Base-by-base conservation (phyloP, 1,140 invertebrate species). In the Drosophila pandora region DNA sequence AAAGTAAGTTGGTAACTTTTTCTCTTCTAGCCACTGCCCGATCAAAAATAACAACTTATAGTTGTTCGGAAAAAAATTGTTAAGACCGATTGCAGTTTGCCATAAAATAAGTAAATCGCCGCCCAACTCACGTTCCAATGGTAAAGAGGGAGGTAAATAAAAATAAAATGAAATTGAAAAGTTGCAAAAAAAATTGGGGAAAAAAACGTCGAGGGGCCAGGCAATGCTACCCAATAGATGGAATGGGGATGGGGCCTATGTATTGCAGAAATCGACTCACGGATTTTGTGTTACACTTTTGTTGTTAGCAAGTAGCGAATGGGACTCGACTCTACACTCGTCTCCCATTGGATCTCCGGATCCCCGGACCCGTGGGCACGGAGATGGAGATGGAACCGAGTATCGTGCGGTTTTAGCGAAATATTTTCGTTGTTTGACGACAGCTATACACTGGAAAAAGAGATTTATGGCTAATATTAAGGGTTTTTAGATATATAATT, bases 201-300 rank as follows among this genome's bases (percentile, higher is more conserved):
- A 43, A 43, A 69, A 75, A 58, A 47, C 56, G 72, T 60, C 37
- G 25, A 56, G 17, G 23, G 60, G 52, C 28, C 37, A 32, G 37
- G 34, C 58, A 54, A 60, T 60, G 34, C 49, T 55, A 60, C 50
- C 49, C 56, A 47, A 64, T 70, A 60, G 57, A 22, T 41, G 49
- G 47, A 37, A 49, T 62, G 58, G 48, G 62, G 70, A 75, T 75
- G 65, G 61, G 60, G 54, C 43, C 48, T 68, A 57, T 73, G 69
- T 79, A 75, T 56, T 76, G 73, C 73, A 48, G 67, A 64, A 82
- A 79, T 83, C 83, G 79, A 88, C 56, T 88, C 83, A 88, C 83
- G 83, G 87, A 88, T 88, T 88, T 88, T 88, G 83, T 88, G 83
- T 88, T 88, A 88, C 79, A 88, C 63, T 88, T 88, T 76, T 79